phyloP scores from a whole-genome alignment of 1,140 invertebrate species.

The Anadara kagoshimensis region DNA sequence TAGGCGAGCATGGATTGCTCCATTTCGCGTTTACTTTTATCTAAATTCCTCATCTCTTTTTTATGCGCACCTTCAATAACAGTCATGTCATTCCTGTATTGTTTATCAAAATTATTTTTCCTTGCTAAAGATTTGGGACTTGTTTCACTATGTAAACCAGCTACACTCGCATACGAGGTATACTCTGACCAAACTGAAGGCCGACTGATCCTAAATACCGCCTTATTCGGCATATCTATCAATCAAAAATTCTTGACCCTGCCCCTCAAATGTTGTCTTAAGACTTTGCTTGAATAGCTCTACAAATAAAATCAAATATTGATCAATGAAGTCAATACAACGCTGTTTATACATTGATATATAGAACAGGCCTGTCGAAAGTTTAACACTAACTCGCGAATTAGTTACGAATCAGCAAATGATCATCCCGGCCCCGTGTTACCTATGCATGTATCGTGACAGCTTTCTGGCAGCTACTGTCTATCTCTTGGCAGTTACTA shows the following conservation, averaged over 20 bases:
- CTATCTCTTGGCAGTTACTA: too few species aligned
- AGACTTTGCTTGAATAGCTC: too few species aligned
- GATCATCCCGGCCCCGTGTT: too few species aligned
- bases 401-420: too few species aligned
- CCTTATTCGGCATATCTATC: conserved; percentile 4
- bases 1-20: conserved; percentile 40
- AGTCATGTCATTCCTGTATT: conserved; percentile 18
- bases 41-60: conserved; percentile 15
- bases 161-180: conserved; percentile 20
- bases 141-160: conserved; percentile 22
- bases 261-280: too few species aligned
- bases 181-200: conserved; percentile 21
- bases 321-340: too few species aligned
- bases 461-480: too few species aligned
- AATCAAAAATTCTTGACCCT: background rate
- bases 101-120: conserved; percentile 7
- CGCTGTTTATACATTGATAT: too few species aligned
- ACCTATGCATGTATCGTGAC: too few species aligned
- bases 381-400: too few species aligned
- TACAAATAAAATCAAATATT: too few species aligned
- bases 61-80: conserved; percentile 18
- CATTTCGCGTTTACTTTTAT: conserved; percentile 9
- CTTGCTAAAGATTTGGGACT: conserved; percentile 8
- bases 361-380: too few species aligned
- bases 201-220: background rate